A percentile compares a stretch with the other conserved stretches of the same genome.
phyloP scores from a whole-genome alignment of 2,888 invertebrate genomes.

The Drepana falcataria region DNA sequence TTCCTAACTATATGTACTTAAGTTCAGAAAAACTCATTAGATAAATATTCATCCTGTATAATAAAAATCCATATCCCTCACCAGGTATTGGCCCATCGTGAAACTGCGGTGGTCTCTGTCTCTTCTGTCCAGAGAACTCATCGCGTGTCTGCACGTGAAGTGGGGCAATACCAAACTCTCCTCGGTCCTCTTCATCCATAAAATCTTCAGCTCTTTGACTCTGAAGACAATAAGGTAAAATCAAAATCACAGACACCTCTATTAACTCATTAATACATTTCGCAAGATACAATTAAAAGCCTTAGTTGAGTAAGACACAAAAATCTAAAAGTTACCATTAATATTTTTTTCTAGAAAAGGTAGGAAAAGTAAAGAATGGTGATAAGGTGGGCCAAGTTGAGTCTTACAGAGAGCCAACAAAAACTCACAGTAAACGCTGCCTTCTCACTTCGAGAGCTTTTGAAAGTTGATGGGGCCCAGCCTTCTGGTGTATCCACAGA shows the following conservation, averaged over 20 bases:
- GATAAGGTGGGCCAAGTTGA: too few species aligned
- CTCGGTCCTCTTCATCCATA: conserved; percentile 98
- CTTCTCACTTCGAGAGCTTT: conserved; percentile 89
- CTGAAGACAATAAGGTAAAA: conserved; percentile 22
- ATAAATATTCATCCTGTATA: not conserved
- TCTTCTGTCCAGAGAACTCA: conserved; percentile 82
- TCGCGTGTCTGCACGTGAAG: conserved; percentile 88
- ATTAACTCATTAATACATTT: too few species aligned
- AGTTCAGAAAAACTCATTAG: too few species aligned
- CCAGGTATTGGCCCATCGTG: conserved; percentile 74
- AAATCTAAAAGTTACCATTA: too few species aligned
- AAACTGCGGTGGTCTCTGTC: conserved; percentile 35
- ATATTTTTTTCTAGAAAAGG: too few species aligned
- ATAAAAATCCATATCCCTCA: conserved; percentile 20
- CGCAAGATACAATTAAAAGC: too few species aligned
- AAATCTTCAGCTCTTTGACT: conserved; percentile 92
- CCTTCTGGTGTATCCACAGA: conserved; percentile 97
- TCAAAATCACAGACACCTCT: not conserved
- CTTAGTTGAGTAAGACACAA: too few species aligned
- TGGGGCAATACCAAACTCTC: conserved; percentile 97
- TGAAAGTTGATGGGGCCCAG: conserved; percentile 94
- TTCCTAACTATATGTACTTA: too few species aligned
- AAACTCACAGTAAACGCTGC: conserved; percentile 48
- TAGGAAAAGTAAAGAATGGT: too few species aligned
- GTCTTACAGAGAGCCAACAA: not conserved